These are phyloP conservation scores for Aphrophora alni DNA, from an alignment of 2,888 invertebrate genomes.

Conservation along the genomic window DNA sequence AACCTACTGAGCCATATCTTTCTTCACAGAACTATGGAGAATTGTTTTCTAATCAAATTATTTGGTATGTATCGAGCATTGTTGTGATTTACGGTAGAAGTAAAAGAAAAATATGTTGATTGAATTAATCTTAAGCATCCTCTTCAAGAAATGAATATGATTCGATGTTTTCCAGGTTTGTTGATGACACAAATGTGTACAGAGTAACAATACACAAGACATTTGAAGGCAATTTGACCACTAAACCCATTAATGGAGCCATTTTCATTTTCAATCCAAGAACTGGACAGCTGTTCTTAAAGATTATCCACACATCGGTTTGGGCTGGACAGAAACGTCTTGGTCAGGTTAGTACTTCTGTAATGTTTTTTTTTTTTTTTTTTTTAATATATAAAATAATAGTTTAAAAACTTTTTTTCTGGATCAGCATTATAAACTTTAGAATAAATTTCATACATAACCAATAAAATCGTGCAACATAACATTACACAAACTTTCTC, in stretches of 20 bases:
- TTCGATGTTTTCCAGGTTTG: slow-evolving; percentile 71
- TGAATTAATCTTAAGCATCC: too few relatives aligned
- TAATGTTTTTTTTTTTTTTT: neutral
- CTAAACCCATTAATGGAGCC: slow-evolving; percentile 99
- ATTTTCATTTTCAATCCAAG: slow-evolving; percentile 99
- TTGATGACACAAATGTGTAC: slow-evolving; percentile 99
- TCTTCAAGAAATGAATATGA: too few relatives aligned
- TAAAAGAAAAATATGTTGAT: too few relatives aligned
- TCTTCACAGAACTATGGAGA: slow-evolving; percentile 99
- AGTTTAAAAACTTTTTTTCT: too few relatives aligned
- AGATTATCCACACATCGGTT: slow-evolving; percentile 99
- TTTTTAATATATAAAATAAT: slow-evolving; percentile 34
- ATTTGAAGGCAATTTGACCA: slow-evolving; percentile 98
- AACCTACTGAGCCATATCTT: slow-evolving; percentile 98
- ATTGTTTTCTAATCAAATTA: slow-evolving; percentile 99
- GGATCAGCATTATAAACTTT: too few relatives aligned
- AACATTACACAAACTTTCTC: too few relatives aligned
- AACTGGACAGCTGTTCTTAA: slow-evolving; percentile 97
- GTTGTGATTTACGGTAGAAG: too few relatives aligned
- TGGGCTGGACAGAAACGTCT: slow-evolving; percentile 99
- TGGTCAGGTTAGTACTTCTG: slow-evolving; percentile 71
- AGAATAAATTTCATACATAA: too few relatives aligned
- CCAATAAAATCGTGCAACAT: too few relatives aligned
- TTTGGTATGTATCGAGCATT: slow-evolving; percentile 74
- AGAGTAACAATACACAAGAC: slow-evolving; percentile 99